Percentiles rank a stretch among this genome's conserved stretches.
These are phyloP conservation scores for Nematolebias whitei DNA, from an alignment of 2,113 vertebrate genomes.

Conservation along the genomic window DNA sequence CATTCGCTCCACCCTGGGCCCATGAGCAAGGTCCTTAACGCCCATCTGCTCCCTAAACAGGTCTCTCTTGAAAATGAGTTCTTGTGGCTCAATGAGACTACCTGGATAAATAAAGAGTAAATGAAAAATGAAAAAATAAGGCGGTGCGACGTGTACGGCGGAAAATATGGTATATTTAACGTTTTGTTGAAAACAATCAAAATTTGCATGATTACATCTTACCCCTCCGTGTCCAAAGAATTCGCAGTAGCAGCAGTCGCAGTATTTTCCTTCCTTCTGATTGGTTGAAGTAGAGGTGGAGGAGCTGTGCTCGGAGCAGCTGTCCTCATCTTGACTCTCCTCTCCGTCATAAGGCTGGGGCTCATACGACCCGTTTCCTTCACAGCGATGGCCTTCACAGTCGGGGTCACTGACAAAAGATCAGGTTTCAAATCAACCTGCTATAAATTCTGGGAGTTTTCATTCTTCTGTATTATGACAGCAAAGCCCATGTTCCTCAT, in stretches of 20 bases:
- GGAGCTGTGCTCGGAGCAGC: conserved; percentile 98
- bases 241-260: conserved; percentile 99
- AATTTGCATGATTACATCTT: conserved; percentile 35
- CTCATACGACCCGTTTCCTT: conserved; percentile 87
- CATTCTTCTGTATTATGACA: neutral
- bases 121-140: too few species aligned
- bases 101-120: too few species aligned
- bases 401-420: conserved; percentile 87
- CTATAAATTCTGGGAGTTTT: neutral
- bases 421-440: neutral
- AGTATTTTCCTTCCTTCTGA: conserved; percentile 99
- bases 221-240: conserved; percentile 99
- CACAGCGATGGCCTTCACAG: conserved; percentile 95
- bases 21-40: too few species aligned
- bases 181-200: neutral
- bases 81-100: too few species aligned
- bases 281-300: conserved; percentile 99
- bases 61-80: too few species aligned
- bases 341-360: conserved; percentile 93
- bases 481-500: neutral
- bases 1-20: too few species aligned
- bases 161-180: too few species aligned
- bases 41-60: too few species aligned
- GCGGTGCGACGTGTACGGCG: too few species aligned
- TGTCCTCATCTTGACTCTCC: conserved; percentile 96